Conservation (phyloP, 2,797 vertebrate species). For the Nasua narica region DNA sequence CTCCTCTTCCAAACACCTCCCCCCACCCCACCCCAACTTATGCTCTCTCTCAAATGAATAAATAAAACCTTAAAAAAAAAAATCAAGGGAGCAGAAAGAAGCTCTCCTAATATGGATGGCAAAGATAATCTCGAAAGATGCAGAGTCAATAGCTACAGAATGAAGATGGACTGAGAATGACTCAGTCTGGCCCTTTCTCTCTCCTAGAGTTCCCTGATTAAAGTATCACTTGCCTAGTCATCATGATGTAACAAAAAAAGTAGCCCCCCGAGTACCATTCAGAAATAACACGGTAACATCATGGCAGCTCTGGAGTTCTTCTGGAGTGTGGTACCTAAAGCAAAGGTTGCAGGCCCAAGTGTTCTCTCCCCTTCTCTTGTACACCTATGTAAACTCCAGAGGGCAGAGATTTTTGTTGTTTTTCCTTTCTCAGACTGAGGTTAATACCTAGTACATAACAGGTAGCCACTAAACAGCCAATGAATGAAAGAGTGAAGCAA, state of each 20-base stretch:
- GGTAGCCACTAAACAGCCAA: background rate
- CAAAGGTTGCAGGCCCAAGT: background rate
- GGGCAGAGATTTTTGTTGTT: background rate
- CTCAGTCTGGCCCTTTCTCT: background rate
- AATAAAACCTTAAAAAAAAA: background rate
- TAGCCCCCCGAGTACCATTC: background rate
- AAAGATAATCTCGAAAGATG: background rate
- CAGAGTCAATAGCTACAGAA: background rate
- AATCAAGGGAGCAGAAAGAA: background rate
- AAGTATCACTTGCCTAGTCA: background rate
- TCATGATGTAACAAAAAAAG: background rate
- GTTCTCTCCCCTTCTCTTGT: background rate
- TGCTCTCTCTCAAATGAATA: background rate
- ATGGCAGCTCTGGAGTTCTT: background rate
- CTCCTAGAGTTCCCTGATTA: background rate
- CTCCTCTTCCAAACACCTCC: too few species aligned
- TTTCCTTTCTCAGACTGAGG: background rate
- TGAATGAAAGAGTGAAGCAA: background rate
- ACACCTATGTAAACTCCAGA: background rate
- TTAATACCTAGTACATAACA: background rate
- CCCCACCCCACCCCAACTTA: too few species aligned
- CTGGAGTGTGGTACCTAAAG: background rate
- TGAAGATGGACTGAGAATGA: background rate
- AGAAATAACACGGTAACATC: background rate
- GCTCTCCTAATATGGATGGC: background rate